Evolutionary conservation across 2,113 vertebrate species (phyloP), one percentile per base, ranked within the genome.

Genomic region (Heterocephalus glaber): DNA sequence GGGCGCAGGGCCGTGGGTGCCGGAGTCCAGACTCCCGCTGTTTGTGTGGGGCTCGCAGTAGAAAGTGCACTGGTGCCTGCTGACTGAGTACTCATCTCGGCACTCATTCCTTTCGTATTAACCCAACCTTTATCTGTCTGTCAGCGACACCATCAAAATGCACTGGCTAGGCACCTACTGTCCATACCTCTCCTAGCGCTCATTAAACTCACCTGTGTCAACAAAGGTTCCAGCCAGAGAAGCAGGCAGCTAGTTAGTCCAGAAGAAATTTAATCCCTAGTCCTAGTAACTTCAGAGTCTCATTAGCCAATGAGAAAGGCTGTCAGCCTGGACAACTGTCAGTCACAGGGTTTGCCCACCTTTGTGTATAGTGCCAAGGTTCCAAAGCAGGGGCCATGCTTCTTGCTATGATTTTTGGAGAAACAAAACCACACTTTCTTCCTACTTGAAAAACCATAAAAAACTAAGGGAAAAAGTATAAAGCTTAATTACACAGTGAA

Each of bases 91-190:
- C 0, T 49, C 72, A 77, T 35, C 84, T 10, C 19, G 16, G 79
- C 70, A 68, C 66, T 24, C 89, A 52, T 28, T 72, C 47, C 81
- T 95, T 79, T 47, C 72, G 60, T 28, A 83, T 20, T 61, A 77
- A 41, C 38, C 80, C 88, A 84, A 80, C 89, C 79, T 96, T 95
- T 95, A 96, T 86, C 96, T 76, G 94, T 77, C 88, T 96, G 70
- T 82, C 89, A 77, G 94, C 66, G 56, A 96, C 87, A 83, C 89
- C 66, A 68, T 92, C 79, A 63, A 35, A 63, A 86, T 77, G 92
- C 20, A 85, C 22, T 20, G 68, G 85, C 66, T 65, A 74, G 80
- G 20, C 17, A n/a, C 70, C 76, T 83, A 33, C 70, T 60, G 10
- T 41, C 24, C 52, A 83, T 72, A 91, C 52, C 56, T 33, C 28